phyloP scores from a whole-genome alignment of 1,140 invertebrate species.

The Chymomyza costata region DNA sequence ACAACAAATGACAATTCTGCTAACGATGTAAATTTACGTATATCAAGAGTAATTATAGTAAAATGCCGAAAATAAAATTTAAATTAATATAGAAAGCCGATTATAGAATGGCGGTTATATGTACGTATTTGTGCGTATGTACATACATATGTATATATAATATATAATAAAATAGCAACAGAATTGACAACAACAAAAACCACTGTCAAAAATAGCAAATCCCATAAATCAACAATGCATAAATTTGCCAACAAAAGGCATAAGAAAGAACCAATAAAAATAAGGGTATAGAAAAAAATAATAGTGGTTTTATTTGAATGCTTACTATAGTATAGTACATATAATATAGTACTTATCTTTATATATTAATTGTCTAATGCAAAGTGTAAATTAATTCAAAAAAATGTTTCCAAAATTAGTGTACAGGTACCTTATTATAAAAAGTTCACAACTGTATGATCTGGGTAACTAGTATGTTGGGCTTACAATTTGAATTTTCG shows the following conservation, averaged over 20 bases:
- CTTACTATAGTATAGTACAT: no score
- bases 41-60: constrained; percentile 75
- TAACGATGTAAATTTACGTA: constrained; percentile 67
- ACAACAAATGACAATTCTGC: constrained; percentile 31
- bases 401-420: no score
- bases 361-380: no score
- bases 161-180: constrained; percentile 24
- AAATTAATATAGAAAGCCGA: constrained; percentile 75
- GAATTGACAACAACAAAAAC: constrained; percentile 19
- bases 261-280: constrained; percentile 22
- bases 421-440: no score
- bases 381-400: no score
- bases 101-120: constrained; percentile 48
- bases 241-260: constrained; percentile 31
- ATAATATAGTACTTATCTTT: no score
- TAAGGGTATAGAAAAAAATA: no score
- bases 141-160: neutral
- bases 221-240: constrained; percentile 71
- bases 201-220: constrained; percentile 68
- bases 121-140: neutral
- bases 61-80: constrained; percentile 73
- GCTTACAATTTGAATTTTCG: no score
- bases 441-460: no score
- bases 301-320: no score
- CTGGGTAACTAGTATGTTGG: no score